Evolutionary conservation across 2,797 vertebrate species (phyloP), one percentile per base, ranked within the genome.

Genomic region (Urophycis tenuis): DNA sequence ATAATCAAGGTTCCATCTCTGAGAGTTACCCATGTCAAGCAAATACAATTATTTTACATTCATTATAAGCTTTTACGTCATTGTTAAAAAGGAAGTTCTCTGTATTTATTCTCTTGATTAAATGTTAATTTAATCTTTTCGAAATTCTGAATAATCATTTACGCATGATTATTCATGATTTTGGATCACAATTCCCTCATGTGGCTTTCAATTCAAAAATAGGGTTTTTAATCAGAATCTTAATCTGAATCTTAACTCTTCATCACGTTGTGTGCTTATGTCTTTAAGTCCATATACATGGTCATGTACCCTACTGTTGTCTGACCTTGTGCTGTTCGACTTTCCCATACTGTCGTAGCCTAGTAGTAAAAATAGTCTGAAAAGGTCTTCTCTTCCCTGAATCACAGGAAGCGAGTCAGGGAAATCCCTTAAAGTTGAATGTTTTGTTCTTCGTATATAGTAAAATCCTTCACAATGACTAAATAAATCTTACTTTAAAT

Each of bases 331-430:
- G 12, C 6, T 77, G 33, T 77, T 29, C 74, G 29, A 19, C 33
- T 22, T 71, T 74, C 36, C 69, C 73, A 29, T 79, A 67, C 75
- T 72, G 34, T 81, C 82, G 73, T 83, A 75, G 81, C n/a, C 60
- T 60, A 79, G 81, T 71, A 49, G 73, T 83, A 71, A 72, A 76
- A 32, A 73, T 74, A 79, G 77, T 70, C 78, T 87, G 81, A 84
- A 75, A 86, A 81, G 83, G 78, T 78, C 79, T 88, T 89, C 85
- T 91, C 80, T 81, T 7, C 12, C 60, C 87, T 92, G 77, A 92
- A 92, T 92, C 79, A 81, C 89, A 91, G 90, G 91, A 92, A 91
- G 86, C 89, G 87, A 88, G 81, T 87, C 86, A 87, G 90, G 88
- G 88, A 92, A 92, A 89, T 90, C 88, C 90, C 88, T 88, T 78